Conservation (phyloP, 1,140 invertebrate species). For the Conus ventricosus region DNA sequence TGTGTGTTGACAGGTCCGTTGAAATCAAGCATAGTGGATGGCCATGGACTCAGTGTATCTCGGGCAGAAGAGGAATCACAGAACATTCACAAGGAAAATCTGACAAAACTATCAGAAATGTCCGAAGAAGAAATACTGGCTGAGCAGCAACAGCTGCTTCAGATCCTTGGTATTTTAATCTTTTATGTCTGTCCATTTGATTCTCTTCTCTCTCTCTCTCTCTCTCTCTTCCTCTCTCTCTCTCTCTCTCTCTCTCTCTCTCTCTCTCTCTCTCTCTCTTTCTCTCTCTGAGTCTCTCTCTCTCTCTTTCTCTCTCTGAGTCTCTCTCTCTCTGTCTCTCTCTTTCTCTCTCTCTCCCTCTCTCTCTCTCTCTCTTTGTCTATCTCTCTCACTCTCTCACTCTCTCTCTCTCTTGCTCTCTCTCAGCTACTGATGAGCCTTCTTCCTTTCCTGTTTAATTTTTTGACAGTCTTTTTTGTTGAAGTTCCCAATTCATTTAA, state of each 20-base stretch:
- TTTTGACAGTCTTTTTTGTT: too few relatives aligned
- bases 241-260: slow-evolving; percentile 1
- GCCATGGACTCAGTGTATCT: slow-evolving; percentile 59
- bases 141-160: slow-evolving; percentile 82
- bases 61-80: slow-evolving; percentile 75
- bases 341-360: too few relatives aligned
- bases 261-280: neutral
- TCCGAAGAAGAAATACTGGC: slow-evolving; percentile 84
- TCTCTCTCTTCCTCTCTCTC: too few relatives aligned
- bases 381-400: too few relatives aligned
- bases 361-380: too few relatives aligned
- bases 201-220: neutral
- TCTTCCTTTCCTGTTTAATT: too few relatives aligned
- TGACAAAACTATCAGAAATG: slow-evolving; percentile 82
- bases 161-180: slow-evolving; percentile 76
- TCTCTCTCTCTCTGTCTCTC: too few relatives aligned
- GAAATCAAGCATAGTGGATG: slow-evolving; percentile 45
- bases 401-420: too few relatives aligned
- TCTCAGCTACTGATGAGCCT: too few relatives aligned
- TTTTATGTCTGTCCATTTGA: neutral
- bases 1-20: neutral
- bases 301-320: too few relatives aligned
- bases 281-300: too few relatives aligned
- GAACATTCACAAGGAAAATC: slow-evolving; percentile 85
- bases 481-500: too few relatives aligned